Evolutionary conservation across 2,888 invertebrate species (phyloP).

Genomic region (Tuberolachnus salignus): DNA sequence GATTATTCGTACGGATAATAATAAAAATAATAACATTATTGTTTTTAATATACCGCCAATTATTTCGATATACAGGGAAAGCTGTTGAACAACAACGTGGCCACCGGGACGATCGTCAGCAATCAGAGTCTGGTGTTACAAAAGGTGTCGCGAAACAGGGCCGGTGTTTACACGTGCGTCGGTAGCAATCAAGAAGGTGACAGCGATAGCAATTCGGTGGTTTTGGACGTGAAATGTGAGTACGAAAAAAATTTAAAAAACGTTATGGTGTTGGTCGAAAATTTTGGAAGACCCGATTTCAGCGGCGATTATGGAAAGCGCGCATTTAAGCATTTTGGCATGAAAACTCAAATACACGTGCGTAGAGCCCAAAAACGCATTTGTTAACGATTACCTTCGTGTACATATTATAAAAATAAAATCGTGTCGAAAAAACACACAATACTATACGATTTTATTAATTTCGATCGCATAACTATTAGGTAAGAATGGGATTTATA

Average conservation of each 20-base stretch:
- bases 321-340: no score
- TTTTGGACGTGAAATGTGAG: constrained; percentile 87
- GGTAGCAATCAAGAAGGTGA: constrained; percentile 88
- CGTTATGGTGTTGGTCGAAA: no score
- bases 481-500: no score
- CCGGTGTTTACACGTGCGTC: constrained; percentile 85
- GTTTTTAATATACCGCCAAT: not conserved
- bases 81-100: constrained; percentile 78
- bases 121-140: constrained; percentile 90
- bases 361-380: no score
- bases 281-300: no score
- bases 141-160: constrained; percentile 75
- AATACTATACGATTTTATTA: no score
- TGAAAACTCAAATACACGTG: no score
- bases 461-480: no score
- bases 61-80: constrained; percentile 68
- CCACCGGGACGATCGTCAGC: constrained; percentile 81
- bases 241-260: constrained; percentile 59
- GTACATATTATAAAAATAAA: no score
- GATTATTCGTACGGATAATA: not conserved
- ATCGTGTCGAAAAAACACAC: no score
- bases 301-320: no score
- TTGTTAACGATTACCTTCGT: no score
- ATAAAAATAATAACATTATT: not conserved
- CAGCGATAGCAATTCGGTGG: constrained; percentile 83